Evolutionary conservation across 2,888 invertebrate genomes (phyloP), one percentile per base, ranked within the genome.

Genomic region (Tenthredo amoena): DNA sequence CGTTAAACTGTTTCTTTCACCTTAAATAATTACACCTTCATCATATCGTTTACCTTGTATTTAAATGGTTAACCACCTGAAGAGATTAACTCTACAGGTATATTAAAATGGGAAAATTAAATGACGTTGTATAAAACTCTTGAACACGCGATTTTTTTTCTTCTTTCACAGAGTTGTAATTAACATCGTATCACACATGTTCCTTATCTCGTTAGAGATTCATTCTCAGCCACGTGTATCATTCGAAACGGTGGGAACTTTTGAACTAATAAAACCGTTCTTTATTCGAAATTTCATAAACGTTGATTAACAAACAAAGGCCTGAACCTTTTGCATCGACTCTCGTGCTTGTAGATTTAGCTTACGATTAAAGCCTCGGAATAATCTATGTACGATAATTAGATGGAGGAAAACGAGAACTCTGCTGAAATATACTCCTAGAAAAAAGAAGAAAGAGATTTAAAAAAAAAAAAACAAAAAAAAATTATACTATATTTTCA

Each of bases 281-380:
- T 81, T 81, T 62, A 15, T 37, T 62, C 10, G 21, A 37, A 37
- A 62, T 81, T 81, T 81, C 81, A 81, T 81, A 81, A 81, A 81
- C 62, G 58, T 21, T 81, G 58, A 81, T 81, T 81, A 81, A 40
- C 81, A 81, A 81, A 81, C 81, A 81, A 81, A 62, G 81, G 21
- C 34, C 26, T 31, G n/a, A 55, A 50, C 7, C 31, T 55, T 31
- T 43, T 40, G 21, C 72, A 74, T 74, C 40, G n/a, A 43, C 1
- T 74, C n/a, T 74, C 40, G 18, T 68, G 18, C 31, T 34, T 68
- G 68, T 74, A 43, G 72, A 74, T 43, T 74, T 21, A 21, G 10
- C 72, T 74, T 3, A 15, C 26, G 68, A 68, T 68, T 68, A 68
- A 26, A 62, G 12, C 3, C 10, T n/a, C n/a, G 55, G n/a, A 55